phyloP scores from a whole-genome alignment of 92 coral and sea anemone genomes.

The Pocillopora meandrina region DNA sequence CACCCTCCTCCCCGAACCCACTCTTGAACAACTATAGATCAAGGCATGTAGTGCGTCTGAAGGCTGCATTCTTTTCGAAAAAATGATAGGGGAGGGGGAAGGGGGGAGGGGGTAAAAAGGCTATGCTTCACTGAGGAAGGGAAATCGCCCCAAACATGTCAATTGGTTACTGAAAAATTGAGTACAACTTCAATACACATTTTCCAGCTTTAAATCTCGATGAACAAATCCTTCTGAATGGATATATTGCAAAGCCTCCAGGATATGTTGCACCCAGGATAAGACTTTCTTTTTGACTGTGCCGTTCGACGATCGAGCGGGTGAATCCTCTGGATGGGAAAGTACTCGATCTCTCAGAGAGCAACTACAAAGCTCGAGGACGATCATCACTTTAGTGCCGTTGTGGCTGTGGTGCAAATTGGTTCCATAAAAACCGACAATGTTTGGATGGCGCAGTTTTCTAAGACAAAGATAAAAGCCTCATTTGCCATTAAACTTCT shows the following conservation, averaged over 20 bases:
- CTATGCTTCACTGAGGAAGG: too few species aligned
- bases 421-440: conserved; percentile 25
- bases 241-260: conserved; percentile 18
- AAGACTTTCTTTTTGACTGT: not conserved
- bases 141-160: too few species aligned
- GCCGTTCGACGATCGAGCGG: not conserved
- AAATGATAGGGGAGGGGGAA: too few species aligned
- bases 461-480: not conserved
- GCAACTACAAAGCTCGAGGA: conserved; percentile 13
- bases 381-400: too few species aligned
- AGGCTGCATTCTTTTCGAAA: too few species aligned
- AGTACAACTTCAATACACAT: not conserved
- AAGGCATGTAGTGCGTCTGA: too few species aligned
- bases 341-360: not conserved
- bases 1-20: too few species aligned
- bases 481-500: not conserved
- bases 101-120: too few species aligned
- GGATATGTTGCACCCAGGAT: conserved; percentile 6
- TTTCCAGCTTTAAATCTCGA: conserved; percentile 20
- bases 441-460: conserved; percentile 4
- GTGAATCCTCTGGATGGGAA: conserved; percentile 1
- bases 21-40: too few species aligned
- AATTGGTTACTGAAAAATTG: not conserved
- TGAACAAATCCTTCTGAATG: not conserved
- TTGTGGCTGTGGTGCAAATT: not conserved